These are phyloP conservation scores for Toxotes lorentzi DNA, from an alignment of 2,797 vertebrate genomes.

Conservation along the genomic window DNA sequence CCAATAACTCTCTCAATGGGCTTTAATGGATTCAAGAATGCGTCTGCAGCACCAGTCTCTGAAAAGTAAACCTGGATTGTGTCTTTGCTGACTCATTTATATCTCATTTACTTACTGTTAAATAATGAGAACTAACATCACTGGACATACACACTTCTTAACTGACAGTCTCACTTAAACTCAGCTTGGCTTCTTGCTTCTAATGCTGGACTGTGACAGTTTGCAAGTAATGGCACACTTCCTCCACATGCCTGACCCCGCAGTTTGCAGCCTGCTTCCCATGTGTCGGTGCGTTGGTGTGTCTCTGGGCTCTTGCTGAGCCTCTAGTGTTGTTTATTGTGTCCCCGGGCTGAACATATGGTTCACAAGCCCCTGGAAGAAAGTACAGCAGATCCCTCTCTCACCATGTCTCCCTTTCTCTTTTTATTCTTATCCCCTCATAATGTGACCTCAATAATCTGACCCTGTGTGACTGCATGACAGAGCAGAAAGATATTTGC, in stretches of 20 bases:
- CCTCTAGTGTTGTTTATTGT: conserved; percentile 59
- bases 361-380: conserved; percentile 66
- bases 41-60: conserved; percentile 7
- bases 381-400: conserved; percentile 67
- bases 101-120: conserved; percentile 21
- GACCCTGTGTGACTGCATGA: conserved; percentile 62
- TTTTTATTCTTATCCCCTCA: conserved; percentile 58
- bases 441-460: conserved; percentile 73
- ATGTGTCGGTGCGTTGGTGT: conserved; percentile 48
- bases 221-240: conserved; percentile 18
- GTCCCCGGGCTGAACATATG: conserved; percentile 77
- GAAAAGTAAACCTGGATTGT: conserved; percentile 6
- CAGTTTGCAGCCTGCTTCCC: conserved; percentile 52
- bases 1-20: conserved; percentile 24
- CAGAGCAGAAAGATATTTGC: conserved; percentile 50
- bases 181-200: conserved; percentile 8
- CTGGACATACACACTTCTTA: conserved; percentile 11
- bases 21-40: conserved; percentile 31
- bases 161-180: conserved; percentile 23
- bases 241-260: conserved; percentile 38
- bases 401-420: conserved; percentile 19
- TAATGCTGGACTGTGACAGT: conserved; percentile 4
- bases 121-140: conserved; percentile 29
- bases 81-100: conserved; percentile 30
- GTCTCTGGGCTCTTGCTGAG: conserved; percentile 50